Base-by-base conservation (phyloP, 2,797 vertebrate genomes). In the Masticophis lateralis region DNA sequence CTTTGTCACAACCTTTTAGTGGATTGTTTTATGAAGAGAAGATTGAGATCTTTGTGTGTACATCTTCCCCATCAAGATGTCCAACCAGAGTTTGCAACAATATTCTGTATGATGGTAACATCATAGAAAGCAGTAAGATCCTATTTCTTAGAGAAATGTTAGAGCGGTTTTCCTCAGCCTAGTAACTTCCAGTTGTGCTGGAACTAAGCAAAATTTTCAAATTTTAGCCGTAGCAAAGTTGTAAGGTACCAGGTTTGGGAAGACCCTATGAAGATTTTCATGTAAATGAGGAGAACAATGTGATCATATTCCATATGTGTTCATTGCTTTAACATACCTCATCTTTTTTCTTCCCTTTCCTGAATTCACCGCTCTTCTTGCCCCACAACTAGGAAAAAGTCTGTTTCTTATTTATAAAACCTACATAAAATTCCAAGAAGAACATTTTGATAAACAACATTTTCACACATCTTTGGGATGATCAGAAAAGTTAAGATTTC, bases 1-100 rank as follows among this genome's bases (percentile, higher is more conserved):
- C 96, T 95, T 97, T 93, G 53, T 93, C 94, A 94, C 95, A 95
- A 94, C 95, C 87, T 96, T 97, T 97, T 95, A 97, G 90, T 92
- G 93, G 91, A 89, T 51, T 93, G 91, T 96, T 97, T 97, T 96
- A 95, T 95, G 95, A 96, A 91, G 95, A 92, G 93, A 93, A 96
- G 83, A 93, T 91, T 90, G 69, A 93, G 89, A 93, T 91, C 61
- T 93, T 93, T 92, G 90, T 92, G 83, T 94, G 92, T 95, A 92
- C 95, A 94, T 97, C 92, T 96, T 96, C 94, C 94, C 95, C 90
- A 91, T 56, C 89, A 55, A 96, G 55, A 87, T 53, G 95, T 66
- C 94, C 94, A 95, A 63, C 88, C 95, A 95, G 94, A 86, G 12
- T 22, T 94, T 92, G 92, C 90, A 87, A 94, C 89, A 93, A 92